Evolutionary conservation across 2,888 invertebrate genomes (phyloP).

Genomic region (Lycia hirtaria): DNA sequence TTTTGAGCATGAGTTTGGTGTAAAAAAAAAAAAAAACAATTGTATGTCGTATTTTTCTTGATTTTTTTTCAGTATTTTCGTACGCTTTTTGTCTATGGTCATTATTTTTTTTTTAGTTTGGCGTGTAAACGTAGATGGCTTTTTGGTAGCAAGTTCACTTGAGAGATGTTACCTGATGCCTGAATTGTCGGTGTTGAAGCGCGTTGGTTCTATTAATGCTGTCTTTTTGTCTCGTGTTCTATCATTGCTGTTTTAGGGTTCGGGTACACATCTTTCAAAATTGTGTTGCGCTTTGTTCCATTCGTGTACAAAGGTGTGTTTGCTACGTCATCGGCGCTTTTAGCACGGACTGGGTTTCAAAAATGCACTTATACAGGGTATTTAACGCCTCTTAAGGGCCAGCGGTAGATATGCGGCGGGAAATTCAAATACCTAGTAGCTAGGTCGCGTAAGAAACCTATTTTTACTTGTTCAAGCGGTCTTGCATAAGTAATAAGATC

Average conservation of each 20-base stretch:
- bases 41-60: background rate
- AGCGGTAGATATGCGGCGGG: no score
- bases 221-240: conserved; percentile 63
- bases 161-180: conserved; percentile 81
- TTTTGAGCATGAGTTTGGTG: conserved; percentile 29
- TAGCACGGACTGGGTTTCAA: background rate
- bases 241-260: conserved; percentile 70
- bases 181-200: conserved; percentile 40
- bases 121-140: conserved; percentile 68
- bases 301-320: conserved; percentile 11
- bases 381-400: no score
- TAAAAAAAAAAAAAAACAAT: no score
- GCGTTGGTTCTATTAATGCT: conserved; percentile 36
- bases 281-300: conserved; percentile 46
- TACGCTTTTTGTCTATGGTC: conserved; percentile 10
- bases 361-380: no score
- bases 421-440: no score
- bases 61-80: conserved; percentile 10
- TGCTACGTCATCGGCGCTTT: background rate
- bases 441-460: no score
- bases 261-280: conserved; percentile 83
- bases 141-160: conserved; percentile 70
- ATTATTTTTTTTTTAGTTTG: conserved; percentile 35
- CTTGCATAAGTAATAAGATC: no score
- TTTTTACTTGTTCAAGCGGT: no score